Evolutionary conservation across 2,888 invertebrate genomes (phyloP).

Genomic region (Cecidostiba fungosa): DNA sequence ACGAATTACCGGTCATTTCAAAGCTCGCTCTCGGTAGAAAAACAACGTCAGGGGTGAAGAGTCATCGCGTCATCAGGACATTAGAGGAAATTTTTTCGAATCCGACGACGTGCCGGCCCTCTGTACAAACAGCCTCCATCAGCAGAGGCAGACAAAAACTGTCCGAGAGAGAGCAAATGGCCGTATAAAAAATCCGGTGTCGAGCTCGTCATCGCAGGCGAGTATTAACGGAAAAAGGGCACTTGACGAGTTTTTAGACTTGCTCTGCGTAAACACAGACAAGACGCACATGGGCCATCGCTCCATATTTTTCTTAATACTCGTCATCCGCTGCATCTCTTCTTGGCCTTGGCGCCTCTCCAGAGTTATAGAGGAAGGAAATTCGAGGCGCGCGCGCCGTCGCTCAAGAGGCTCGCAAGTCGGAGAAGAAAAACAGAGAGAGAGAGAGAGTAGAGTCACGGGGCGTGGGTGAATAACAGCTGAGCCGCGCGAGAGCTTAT

Average conservation of each 20-base stretch:
- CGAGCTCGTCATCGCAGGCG: not conserved
- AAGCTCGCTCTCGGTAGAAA: not conserved
- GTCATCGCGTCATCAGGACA: not conserved
- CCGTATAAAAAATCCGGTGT: not conserved
- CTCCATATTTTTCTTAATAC: slow-evolving; percentile 43
- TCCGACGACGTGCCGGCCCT: not conserved
- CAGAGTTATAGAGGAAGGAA: slow-evolving; percentile 3
- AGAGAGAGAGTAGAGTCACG: not conserved
- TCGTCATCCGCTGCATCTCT: slow-evolving; percentile 11
- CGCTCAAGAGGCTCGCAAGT: not conserved
- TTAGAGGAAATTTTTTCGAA: not conserved
- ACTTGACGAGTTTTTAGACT: slow-evolving; percentile 44
- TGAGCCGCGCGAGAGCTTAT: slow-evolving; percentile 40
- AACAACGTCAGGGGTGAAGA: not conserved
- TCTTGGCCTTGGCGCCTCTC: slow-evolving; percentile 38
- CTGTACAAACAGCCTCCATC: slow-evolving; percentile 3
- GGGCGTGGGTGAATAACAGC: slow-evolving; percentile 44
- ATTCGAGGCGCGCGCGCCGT: slow-evolving; percentile 13
- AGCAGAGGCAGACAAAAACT: not conserved
- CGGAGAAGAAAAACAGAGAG: slow-evolving; percentile 35
- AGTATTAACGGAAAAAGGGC: not conserved
- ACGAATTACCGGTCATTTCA: not conserved
- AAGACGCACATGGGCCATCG: not conserved
- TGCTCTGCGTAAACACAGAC: slow-evolving; percentile 17
- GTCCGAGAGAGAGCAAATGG: not conserved